Conservation (phyloP, 2,113 vertebrate genomes). For the Spilogale gracilis region DNA sequence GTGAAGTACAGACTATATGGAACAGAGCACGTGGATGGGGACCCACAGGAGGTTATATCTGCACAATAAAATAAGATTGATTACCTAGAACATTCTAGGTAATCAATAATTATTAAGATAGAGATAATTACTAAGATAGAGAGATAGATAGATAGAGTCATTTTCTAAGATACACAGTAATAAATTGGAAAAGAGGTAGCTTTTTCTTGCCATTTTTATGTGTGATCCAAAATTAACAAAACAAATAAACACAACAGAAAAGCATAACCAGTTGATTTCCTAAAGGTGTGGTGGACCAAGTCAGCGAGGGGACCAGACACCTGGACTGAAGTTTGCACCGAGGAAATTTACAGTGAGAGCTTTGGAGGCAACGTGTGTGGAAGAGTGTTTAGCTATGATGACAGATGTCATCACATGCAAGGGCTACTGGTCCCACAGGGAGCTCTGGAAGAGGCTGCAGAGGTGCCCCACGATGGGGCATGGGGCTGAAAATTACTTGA, state of each 20-base stretch:
- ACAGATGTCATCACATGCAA: background rate
- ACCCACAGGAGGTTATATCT: conserved; percentile 60
- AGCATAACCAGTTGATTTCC: conserved; percentile 24
- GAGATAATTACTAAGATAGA: too few relatives aligned
- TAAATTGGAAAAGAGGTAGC: conserved; percentile 56
- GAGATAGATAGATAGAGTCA: background rate
- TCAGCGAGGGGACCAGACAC: background rate
- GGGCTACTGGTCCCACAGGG: background rate
- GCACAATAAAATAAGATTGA: conserved; percentile 77
- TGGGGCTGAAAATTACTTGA: background rate
- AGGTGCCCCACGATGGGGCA: accelerated
- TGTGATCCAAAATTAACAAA: conserved; percentile 1
- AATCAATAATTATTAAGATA: too few relatives aligned
- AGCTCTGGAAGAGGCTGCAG: background rate
- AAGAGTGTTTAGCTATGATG: background rate
- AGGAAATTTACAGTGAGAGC: too few relatives aligned
- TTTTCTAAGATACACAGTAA: conserved; percentile 55
- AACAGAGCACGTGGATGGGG: conserved; percentile 30
- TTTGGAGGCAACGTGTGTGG: background rate
- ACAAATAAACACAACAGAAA: background rate
- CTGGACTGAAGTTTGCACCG: accelerated
- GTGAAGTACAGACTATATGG: conserved; percentile 66
- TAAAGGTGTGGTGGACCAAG: too few relatives aligned
- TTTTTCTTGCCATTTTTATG: conserved; percentile 38
- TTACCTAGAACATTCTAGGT: background rate